Evolutionary conservation across 2,113 vertebrate species (phyloP), one percentile per base, ranked within the genome.

Genomic region (Pteropus alecto): DNA sequence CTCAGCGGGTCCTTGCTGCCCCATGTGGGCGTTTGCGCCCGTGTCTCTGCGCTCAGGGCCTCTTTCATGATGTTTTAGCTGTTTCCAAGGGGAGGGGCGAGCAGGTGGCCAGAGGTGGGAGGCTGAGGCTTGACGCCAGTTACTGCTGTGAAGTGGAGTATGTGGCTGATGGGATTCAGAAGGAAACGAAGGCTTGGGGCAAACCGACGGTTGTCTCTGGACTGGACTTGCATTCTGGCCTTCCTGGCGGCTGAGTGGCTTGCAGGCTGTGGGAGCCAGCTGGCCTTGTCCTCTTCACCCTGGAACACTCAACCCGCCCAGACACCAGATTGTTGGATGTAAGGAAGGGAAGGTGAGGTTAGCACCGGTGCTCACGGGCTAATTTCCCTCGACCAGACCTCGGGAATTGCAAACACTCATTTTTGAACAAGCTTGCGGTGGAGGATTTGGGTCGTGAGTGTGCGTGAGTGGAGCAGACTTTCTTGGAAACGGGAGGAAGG

Each of bases 401-500:
- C 68, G 71, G 95, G 92, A 90, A 81, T 33, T 26, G 67, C 87
- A 83, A 73, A 93, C 90, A 81, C 30, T 6, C 90, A 51, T 90
- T 97, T 90, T 82, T 90, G 83, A 92, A 92, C 97, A 96, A 88
- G 86, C 90, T 94, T 70, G 46, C 41, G 77, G 81, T 95, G 58
- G 81, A 96, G 61, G 95, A 71, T 68, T 95, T 54, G 28, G 88
- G 90, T 92, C 88, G 94, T 85, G 51, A 51, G 95, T 43, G 16
- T 84, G 95, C 48, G 93, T 89, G 88, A 10, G 2, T 61, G 87
- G 95, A 77, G 90, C 95, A 94, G 96, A 96, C 35, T 71, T 96
- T 89, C 92, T 73, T 96, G 95, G 97, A 97, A 98, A 96, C 83
- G 85, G 96, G 97, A 96, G 89, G 90, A 43, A 91, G 94, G 95